Conservation (phyloP, 2,888 invertebrate species). For the Meandrusa payeni region DNA sequence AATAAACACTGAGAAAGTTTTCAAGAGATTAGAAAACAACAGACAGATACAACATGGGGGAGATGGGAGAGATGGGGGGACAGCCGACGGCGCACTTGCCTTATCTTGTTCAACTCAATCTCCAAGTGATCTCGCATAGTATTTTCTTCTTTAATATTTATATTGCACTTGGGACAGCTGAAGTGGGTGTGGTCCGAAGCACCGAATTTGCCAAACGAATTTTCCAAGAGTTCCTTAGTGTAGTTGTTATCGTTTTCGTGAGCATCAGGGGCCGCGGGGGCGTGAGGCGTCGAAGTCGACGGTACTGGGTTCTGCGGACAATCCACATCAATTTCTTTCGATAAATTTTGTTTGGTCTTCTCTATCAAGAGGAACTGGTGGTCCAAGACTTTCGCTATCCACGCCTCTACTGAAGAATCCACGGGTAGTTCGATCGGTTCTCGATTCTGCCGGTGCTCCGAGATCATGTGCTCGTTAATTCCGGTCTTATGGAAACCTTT, state of each 20-base stretch:
- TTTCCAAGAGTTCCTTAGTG: slow-evolving; percentile 40
- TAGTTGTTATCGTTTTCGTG: slow-evolving; percentile 4
- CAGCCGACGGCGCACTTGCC: too few relatives aligned
- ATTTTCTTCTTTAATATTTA: slow-evolving; percentile 40
- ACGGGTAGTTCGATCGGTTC: slow-evolving; percentile 60
- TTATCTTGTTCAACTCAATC: slow-evolving; percentile 59
- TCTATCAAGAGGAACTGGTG: slow-evolving; percentile 51
- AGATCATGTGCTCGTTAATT: slow-evolving; percentile 75
- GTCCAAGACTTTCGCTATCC: slow-evolving; percentile 65
- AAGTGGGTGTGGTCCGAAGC: slow-evolving; percentile 39
- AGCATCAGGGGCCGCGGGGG: not conserved
- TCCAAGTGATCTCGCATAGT: slow-evolving; percentile 60
- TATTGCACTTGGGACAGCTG: slow-evolving; percentile 60
- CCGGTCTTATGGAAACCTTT: slow-evolving; percentile 78
- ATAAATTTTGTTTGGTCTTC: slow-evolving; percentile 43
- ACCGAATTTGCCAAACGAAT: slow-evolving; percentile 57
- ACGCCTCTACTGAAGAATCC: slow-evolving; percentile 71
- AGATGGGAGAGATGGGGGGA: too few relatives aligned
- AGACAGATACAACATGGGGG: too few relatives aligned
- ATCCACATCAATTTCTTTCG: slow-evolving; percentile 41
- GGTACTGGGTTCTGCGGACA: slow-evolving; percentile 29
- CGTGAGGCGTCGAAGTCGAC: slow-evolving; percentile 12
- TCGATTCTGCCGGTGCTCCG: slow-evolving; percentile 60
- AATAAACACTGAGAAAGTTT: too few relatives aligned
- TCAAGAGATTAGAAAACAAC: slow-evolving; percentile 6